A percentile compares a stretch with the other conserved stretches of the same genome.
These are phyloP conservation scores for Speoplatyrhinus poulsoni DNA, from an alignment of 2,113 vertebrate species.

Conservation along the genomic window DNA sequence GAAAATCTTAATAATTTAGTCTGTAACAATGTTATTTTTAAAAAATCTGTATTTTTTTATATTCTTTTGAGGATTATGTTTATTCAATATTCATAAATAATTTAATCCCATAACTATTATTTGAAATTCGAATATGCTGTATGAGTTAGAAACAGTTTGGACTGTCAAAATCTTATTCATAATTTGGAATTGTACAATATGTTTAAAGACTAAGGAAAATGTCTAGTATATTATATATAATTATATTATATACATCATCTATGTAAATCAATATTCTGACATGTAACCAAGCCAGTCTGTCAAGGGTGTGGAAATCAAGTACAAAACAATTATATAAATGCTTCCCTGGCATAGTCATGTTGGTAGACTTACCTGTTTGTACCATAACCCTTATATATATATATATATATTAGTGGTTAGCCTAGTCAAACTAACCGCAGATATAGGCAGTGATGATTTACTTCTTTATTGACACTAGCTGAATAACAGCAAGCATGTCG, in stretches of 20 bases:
- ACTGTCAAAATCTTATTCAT: too few species aligned
- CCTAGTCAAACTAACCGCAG: not conserved
- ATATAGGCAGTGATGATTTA: not conserved
- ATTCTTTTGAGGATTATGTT: too few species aligned
- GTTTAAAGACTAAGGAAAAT: too few species aligned
- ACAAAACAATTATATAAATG: not conserved
- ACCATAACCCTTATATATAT: not conserved
- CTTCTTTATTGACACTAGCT: not conserved
- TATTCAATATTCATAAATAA: too few species aligned
- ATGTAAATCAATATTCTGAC: not conserved
- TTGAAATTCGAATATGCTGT: too few species aligned
- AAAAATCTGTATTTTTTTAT: too few species aligned
- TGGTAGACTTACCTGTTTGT: not conserved
- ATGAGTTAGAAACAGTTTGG: too few species aligned
- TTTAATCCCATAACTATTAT: too few species aligned
- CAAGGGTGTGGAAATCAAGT: slow-evolving; percentile 8
- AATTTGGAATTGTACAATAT: too few species aligned
- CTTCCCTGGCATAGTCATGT: not conserved
- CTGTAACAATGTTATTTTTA: too few species aligned
- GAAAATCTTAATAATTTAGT: too few species aligned
- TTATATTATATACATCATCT: not conserved
- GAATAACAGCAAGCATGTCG: not conserved
- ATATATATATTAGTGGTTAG: too few species aligned
- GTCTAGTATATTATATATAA: not conserved
- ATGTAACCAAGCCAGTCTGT: slow-evolving; percentile 14